Base-by-base conservation (phyloP, 2,888 invertebrate genomes). In the Amphipyra berbera region DNA sequence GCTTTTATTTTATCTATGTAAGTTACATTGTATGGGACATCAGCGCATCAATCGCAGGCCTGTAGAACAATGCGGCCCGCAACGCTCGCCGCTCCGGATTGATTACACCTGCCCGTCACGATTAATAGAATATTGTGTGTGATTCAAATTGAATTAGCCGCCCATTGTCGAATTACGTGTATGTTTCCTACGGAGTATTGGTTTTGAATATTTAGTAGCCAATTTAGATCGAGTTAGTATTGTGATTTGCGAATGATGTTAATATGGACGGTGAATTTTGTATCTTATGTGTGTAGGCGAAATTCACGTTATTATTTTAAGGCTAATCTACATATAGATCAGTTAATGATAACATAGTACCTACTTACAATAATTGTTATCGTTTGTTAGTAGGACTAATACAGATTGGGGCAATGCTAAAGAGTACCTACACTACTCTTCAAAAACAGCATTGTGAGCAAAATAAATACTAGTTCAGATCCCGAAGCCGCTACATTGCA, bases 51-150 rank as follows among this genome's bases (percentile, higher is more conserved):
- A 41, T 63, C 27, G 63, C 70, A 71, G 58, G 57, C 41, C 54
- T 21, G 44, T 48, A 38, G 71, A 76, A 82, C 88, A 84, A 83
- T 86, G 84, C 82, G 82, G 78, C 73, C 80, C 77, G 76, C 79
- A 74, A 70, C 62, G 66, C 69, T 57, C 68, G 63, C 69, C 79
- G 61, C 58, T 46, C 47, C 81, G 84, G 89, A 89, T 92, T 93
- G 92, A 93, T 94, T 94, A 94, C 93, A 92, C 92, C 94, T 94
- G 94, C 92, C 93, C 89, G 84, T 92, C 93, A 92, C 89, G 88
- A 92, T 91, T 92, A 93, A 94, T 94, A 93, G 92, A 94, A 93
- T 93, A 92, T 92, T 93, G 93, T 92, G 90, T 88, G 88, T 88
- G 92, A 93, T 91, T 91, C 90, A 89, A 93, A 93, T 94, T 92